Conservation (phyloP, 2,113 vertebrate species). For the Plestiodon gilberti region DNA sequence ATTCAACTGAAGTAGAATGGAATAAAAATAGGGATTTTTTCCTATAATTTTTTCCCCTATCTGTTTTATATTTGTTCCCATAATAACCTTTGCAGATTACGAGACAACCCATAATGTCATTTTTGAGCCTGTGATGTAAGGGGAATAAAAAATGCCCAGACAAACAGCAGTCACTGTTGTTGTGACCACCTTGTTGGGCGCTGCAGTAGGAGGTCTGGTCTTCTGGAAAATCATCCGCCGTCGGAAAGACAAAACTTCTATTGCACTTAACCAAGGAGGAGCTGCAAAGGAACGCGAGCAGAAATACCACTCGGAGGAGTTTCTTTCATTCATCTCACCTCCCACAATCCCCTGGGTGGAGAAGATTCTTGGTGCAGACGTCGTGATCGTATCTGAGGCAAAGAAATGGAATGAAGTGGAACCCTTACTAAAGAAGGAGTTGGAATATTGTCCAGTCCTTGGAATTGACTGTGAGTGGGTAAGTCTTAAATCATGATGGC, state of each 20-base stretch:
- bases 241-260: constrained; percentile 56
- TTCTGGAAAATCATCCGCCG: constrained; percentile 82
- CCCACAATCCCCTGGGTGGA: constrained; percentile 68
- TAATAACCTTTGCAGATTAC: constrained; percentile 60
- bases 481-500: constrained; percentile 63
- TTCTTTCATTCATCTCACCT: constrained; percentile 34
- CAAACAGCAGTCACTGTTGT: constrained; percentile 80
- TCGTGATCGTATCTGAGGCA: constrained; percentile 82
- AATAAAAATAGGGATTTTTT: too few relatives aligned
- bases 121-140: constrained; percentile 50
- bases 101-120: constrained; percentile 34
- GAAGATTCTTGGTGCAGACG: constrained; percentile 77
- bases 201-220: constrained; percentile 85
- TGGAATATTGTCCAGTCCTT: constrained; percentile 86
- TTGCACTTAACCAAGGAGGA: constrained; percentile 4
- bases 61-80: constrained; percentile 30
- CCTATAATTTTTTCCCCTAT: too few relatives aligned
- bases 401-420: constrained; percentile 86
- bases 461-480: constrained; percentile 99
- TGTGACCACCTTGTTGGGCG: constrained; percentile 83
- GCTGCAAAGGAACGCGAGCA: constrained; percentile 36
- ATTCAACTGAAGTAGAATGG: background rate
- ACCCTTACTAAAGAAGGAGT: constrained; percentile 82
- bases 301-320: constrained; percentile 56
- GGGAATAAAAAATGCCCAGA: constrained; percentile 79